Evolutionary conservation across 2,113 vertebrate species (phyloP).

Genomic region (Apus apus): DNA sequence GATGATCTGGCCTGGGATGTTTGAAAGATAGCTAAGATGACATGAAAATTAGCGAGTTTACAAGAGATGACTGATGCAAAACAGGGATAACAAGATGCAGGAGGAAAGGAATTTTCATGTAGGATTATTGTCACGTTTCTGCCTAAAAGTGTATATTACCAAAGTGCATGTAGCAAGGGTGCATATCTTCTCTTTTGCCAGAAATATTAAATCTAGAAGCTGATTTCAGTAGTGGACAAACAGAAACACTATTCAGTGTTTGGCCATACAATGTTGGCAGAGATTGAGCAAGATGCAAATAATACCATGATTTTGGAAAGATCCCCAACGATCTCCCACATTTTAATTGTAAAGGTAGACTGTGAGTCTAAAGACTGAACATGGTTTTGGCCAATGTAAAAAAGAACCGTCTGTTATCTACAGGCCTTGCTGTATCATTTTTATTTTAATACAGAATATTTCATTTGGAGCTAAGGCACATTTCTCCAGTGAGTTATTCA

Average conservation of each 20-base stretch:
- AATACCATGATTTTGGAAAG: background rate
- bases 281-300: background rate
- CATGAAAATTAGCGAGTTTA: background rate
- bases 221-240: slow-evolving; percentile 16
- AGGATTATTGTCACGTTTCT: background rate
- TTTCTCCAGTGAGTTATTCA: background rate
- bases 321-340: background rate
- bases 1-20: background rate
- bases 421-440: slow-evolving; percentile 27
- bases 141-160: background rate
- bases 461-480: slow-evolving; percentile 22
- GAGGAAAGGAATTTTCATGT: background rate
- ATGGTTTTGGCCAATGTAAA: slow-evolving; percentile 1
- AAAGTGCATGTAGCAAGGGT: background rate
- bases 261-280: background rate
- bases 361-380: background rate
- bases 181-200: slow-evolving; percentile 26
- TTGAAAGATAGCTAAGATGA: background rate
- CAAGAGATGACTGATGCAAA: background rate
- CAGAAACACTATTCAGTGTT: background rate
- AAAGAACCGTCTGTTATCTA: background rate
- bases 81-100: background rate
- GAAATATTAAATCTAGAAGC: slow-evolving; percentile 36
- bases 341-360: slow-evolving; percentile 14
- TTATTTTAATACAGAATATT: slow-evolving; percentile 6